Evolutionary conservation across 2,113 vertebrate genomes (phyloP).

Genomic region (Spizaetus ornatus): DNA sequence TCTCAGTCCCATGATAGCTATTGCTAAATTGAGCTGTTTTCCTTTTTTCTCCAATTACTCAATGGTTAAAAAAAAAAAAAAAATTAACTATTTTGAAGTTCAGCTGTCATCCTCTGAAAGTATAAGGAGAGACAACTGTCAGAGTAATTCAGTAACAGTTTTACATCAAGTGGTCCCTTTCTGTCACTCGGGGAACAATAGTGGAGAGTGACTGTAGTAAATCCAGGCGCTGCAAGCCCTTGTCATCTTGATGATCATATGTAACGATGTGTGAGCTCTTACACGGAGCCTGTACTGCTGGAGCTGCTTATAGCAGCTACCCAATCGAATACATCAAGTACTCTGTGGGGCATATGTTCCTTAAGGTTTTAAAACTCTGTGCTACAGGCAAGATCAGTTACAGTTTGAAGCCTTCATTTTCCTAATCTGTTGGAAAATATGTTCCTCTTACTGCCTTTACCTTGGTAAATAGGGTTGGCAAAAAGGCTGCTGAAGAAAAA

Average conservation of each 20-base stretch:
- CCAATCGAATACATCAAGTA: not conserved
- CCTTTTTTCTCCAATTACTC: not conserved
- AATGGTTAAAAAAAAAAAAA: not conserved
- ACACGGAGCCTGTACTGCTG: not conserved
- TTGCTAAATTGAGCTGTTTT: not conserved
- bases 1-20: not conserved
- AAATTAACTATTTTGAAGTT: not conserved
- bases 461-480: not conserved
- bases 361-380: not conserved
- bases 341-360: not conserved
- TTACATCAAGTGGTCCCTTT: not conserved
- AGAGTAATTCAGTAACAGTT: not conserved
- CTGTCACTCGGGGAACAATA: not conserved
- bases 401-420: constrained; percentile 29
- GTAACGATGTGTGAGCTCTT: not conserved
- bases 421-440: constrained; percentile 19
- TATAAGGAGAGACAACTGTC: not conserved
- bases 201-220: not conserved
- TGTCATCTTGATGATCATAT: not conserved
- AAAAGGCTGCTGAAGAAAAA: constrained; percentile 14
- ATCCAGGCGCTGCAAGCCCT: not conserved
- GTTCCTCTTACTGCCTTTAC: constrained; percentile 6
- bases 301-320: constrained; percentile 15
- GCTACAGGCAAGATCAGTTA: not conserved
- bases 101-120: not conserved